Evolutionary conservation across 2,113 vertebrate species (phyloP).

Genomic region (Epinephelus moara): DNA sequence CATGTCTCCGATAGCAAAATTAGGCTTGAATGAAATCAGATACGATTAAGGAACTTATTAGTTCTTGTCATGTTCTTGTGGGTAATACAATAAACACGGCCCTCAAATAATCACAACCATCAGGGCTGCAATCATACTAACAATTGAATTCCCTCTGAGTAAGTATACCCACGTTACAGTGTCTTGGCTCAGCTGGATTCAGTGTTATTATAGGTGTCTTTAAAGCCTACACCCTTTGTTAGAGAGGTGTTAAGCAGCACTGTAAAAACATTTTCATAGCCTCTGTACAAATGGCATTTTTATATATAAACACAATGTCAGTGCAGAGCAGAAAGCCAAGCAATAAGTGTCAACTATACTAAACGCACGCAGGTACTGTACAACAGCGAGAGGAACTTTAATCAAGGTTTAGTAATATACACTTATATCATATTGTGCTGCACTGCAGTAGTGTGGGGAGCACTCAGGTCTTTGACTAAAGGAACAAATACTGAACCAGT

Average conservation of each 20-base stretch:
- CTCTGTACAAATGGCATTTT: slow-evolving; percentile 23
- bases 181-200: slow-evolving; percentile 27
- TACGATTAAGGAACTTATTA: slow-evolving; percentile 78
- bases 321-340: not conserved
- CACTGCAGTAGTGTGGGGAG: not conserved
- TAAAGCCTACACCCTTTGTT: slow-evolving; percentile 34
- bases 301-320: slow-evolving; percentile 47
- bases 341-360: not conserved
- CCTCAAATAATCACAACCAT: slow-evolving; percentile 76
- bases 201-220: slow-evolving; percentile 59
- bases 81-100: slow-evolving; percentile 78
- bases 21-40: slow-evolving; percentile 75
- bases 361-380: not conserved
- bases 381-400: not conserved
- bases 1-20: slow-evolving; percentile 64
- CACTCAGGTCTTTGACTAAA: not conserved
- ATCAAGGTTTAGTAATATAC: too few relatives aligned
- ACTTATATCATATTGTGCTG: not conserved
- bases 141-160: slow-evolving; percentile 51
- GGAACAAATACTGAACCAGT: not conserved
- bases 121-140: slow-evolving; percentile 69
- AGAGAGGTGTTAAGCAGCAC: slow-evolving; percentile 51
- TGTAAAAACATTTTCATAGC: slow-evolving; percentile 57
- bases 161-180: slow-evolving; percentile 16
- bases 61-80: slow-evolving; percentile 79